A percentile compares a stretch with the other conserved stretches of the same genome.
phyloP scores from a whole-genome alignment of 2,888 invertebrate species.

The Harpalus rubripes region DNA sequence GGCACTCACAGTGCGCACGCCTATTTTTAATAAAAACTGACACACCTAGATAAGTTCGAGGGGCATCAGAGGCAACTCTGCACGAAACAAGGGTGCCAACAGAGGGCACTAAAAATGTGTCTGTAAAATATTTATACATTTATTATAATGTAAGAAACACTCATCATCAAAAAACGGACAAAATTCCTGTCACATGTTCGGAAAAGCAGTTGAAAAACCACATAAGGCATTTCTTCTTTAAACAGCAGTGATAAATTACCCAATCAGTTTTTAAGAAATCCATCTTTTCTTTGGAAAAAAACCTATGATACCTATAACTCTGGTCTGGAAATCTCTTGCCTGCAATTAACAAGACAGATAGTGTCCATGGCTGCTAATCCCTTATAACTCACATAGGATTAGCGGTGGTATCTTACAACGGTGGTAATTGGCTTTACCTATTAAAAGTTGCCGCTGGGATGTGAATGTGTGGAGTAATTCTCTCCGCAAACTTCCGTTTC shows the following conservation, averaged over 20 bases:
- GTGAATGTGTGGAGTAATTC: slow-evolving; percentile 24
- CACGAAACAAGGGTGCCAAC: no score
- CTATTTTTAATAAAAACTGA: no score
- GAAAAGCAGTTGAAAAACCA: no score
- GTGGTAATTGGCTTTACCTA: slow-evolving; percentile 40
- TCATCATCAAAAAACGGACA: no score
- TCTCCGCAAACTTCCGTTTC: slow-evolving; percentile 25
- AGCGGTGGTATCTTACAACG: not conserved
- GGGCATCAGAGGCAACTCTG: no score
- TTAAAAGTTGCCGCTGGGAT: slow-evolving; percentile 31
- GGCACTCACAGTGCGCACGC: no score
- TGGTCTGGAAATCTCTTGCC: slow-evolving; percentile 7
- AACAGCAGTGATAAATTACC: not conserved
- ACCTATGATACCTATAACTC: slow-evolving; percentile 13
- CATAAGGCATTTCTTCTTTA: no score
- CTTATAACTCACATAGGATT: slow-evolving; percentile 35
- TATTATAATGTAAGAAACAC: no score
- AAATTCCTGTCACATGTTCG: no score
- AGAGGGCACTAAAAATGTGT: no score
- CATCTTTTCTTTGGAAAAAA: not conserved
- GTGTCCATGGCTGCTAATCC: slow-evolving; percentile 44
- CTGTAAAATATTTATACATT: no score
- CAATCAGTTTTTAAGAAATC: not conserved
- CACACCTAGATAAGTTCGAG: no score
- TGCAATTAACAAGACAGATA: slow-evolving; percentile 44